Conservation (phyloP, 2,113 vertebrate species). For the Urocolius indicus region DNA sequence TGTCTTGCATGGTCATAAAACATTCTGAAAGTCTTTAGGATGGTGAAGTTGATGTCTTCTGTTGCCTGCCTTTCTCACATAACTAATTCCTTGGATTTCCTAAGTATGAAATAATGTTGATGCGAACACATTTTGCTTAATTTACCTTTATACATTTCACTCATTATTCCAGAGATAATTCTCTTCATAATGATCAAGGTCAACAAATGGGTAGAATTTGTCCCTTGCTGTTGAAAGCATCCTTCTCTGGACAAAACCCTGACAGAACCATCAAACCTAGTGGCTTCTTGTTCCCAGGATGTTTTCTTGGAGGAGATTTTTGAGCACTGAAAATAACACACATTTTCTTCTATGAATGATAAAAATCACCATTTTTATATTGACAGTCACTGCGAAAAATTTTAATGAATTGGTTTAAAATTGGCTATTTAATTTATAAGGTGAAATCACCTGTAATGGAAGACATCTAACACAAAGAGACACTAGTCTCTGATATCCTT, state of each 20-base stretch:
- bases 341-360: background rate
- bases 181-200: background rate
- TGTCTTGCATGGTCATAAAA: background rate
- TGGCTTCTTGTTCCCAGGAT: background rate
- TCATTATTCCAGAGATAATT: background rate
- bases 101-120: background rate
- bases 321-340: background rate
- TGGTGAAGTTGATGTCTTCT: background rate
- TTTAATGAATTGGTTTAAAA: background rate
- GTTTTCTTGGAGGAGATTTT: background rate
- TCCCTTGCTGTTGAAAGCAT: background rate
- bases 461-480: background rate
- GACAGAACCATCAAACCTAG: background rate
- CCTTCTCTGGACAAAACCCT: background rate
- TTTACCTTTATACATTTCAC: background rate
- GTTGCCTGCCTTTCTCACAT: background rate
- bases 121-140: background rate
- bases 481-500: background rate
- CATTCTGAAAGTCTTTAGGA: background rate
- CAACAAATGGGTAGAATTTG: background rate
- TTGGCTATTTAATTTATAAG: background rate
- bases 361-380: background rate
- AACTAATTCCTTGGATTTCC: background rate
- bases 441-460: background rate
- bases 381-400: background rate